These are phyloP conservation scores for Steinernema hermaphroditum DNA, from an alignment of 2,888 invertebrate species.

Conservation along the genomic window DNA sequence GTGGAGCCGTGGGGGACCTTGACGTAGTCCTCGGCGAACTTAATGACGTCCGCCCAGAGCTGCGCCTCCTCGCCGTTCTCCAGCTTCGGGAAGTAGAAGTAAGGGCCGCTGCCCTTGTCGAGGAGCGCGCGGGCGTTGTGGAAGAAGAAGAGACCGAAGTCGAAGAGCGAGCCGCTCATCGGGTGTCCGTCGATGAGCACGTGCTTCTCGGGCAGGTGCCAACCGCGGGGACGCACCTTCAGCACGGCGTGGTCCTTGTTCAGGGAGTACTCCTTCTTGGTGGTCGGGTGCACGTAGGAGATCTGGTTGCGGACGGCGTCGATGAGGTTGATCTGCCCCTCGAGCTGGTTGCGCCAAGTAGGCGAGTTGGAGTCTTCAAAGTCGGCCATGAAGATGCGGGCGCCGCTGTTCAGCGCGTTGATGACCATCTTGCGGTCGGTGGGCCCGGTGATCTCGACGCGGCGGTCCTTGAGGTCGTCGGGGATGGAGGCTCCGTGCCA, in stretches of 20 bases:
- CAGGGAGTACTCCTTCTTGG: conserved; percentile 63
- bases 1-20: conserved; percentile 73
- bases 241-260: conserved; percentile 72
- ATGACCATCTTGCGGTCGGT: conserved; percentile 72
- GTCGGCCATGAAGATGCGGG: conserved; percentile 66
- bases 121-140: conserved; percentile 73
- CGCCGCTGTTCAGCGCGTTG: conserved; percentile 73
- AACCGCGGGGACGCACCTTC: conserved; percentile 76
- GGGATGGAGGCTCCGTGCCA: conserved; percentile 72
- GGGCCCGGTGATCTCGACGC: conserved; percentile 70
- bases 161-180: conserved; percentile 75
- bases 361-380: conserved; percentile 76
- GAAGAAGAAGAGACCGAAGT: conserved; percentile 75
- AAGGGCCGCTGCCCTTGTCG: conserved; percentile 73
- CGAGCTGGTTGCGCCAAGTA: conserved; percentile 75
- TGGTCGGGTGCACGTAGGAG: conserved; percentile 62
- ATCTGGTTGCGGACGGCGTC: conserved; percentile 71
- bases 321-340: conserved; percentile 73
- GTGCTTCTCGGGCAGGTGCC: conserved; percentile 75
- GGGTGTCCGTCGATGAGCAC: conserved; percentile 65
- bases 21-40: conserved; percentile 73
- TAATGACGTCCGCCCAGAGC: conserved; percentile 76
- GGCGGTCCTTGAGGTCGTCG: conserved; percentile 59
- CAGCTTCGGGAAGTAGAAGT: conserved; percentile 77
- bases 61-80: conserved; percentile 74